Conservation (phyloP, 2,797 vertebrate genomes). For the Periparus ater region DNA sequence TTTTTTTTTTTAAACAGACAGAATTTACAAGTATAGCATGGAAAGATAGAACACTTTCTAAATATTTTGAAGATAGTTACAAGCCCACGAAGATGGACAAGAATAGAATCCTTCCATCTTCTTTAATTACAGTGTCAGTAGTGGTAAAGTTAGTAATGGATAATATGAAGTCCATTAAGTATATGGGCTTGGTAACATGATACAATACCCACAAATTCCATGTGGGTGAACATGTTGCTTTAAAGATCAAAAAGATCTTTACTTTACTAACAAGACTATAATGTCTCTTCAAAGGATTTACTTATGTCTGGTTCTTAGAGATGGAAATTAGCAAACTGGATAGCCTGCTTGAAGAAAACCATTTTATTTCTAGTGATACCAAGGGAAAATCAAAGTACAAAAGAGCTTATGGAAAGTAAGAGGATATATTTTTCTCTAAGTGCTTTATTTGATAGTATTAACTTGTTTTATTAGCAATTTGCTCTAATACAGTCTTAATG, state of each 20-base stretch:
- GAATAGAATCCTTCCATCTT: background rate
- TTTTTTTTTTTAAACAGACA: background rate
- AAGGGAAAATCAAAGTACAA: slow-evolving; percentile 41
- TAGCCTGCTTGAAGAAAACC: slow-evolving; percentile 33
- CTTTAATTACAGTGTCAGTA: background rate
- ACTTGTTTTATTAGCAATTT: slow-evolving; percentile 65
- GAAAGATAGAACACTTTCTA: background rate
- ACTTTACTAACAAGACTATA: slow-evolving; percentile 16
- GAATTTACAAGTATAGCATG: background rate
- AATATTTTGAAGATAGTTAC: background rate
- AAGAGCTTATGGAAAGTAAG: slow-evolving; percentile 20
- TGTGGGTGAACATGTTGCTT: slow-evolving; percentile 4
- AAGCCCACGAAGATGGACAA: background rate
- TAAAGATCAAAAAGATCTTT: slow-evolving; percentile 32
- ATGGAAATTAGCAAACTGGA: slow-evolving; percentile 39
- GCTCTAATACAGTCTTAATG: slow-evolving; percentile 54
- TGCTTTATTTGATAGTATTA: slow-evolving; percentile 58
- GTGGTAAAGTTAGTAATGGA: background rate
- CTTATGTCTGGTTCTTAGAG: background rate
- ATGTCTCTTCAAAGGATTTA: slow-evolving; percentile 28
- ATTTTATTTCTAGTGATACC: slow-evolving; percentile 33
- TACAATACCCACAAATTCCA: slow-evolving; percentile 12
- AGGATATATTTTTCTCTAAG: slow-evolving; percentile 39
- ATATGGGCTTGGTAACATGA: slow-evolving; percentile 25
- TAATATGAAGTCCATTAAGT: slow-evolving; percentile 17